A percentile compares a stretch with the other conserved stretches of the same genome.
These are phyloP conservation scores for Thaleichthys pacificus DNA, from an alignment of 2,797 vertebrate species.

Conservation along the genomic window DNA sequence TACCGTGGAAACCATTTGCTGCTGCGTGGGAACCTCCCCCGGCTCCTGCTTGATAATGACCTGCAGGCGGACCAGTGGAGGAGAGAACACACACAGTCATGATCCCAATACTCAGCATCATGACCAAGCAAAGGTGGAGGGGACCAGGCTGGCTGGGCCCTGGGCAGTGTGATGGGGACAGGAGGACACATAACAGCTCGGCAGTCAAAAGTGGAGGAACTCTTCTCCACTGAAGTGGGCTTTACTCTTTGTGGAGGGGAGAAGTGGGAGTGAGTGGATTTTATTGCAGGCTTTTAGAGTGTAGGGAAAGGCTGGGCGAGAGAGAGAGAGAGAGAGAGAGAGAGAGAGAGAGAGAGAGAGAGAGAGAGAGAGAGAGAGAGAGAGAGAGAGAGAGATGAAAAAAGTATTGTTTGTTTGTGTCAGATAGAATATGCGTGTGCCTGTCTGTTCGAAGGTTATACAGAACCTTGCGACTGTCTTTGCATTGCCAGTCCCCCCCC, in stretches of 20 bases:
- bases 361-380: not conserved
- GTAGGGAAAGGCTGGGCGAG: constrained; percentile 4
- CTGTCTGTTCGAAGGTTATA: constrained; percentile 19
- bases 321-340: not conserved
- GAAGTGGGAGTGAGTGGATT: constrained; percentile 29
- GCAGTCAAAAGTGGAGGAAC: constrained; percentile 5
- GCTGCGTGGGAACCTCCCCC: constrained; percentile 84
- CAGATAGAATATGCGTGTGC: not conserved
- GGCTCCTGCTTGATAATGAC: constrained; percentile 99
- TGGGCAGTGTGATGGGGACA: too few species aligned
- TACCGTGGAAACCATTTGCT: constrained; percentile 76
- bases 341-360: not conserved
- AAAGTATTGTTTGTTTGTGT: not conserved
- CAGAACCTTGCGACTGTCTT: constrained; percentile 21
- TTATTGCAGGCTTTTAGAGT: constrained; percentile 36
- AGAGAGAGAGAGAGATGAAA: not conserved
- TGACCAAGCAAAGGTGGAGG: too few species aligned
- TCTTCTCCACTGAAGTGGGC: constrained; percentile 11
- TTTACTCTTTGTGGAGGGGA: constrained; percentile 26
- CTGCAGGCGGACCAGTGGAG: constrained; percentile 61
- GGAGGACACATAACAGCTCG: too few species aligned
- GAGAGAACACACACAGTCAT: not conserved
- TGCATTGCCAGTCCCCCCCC: too few species aligned
- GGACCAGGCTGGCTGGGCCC: too few species aligned
- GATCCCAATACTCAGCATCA: too few species aligned